Evolutionary conservation across 2,113 vertebrate species (phyloP).

Genomic region (Sitta europaea): DNA sequence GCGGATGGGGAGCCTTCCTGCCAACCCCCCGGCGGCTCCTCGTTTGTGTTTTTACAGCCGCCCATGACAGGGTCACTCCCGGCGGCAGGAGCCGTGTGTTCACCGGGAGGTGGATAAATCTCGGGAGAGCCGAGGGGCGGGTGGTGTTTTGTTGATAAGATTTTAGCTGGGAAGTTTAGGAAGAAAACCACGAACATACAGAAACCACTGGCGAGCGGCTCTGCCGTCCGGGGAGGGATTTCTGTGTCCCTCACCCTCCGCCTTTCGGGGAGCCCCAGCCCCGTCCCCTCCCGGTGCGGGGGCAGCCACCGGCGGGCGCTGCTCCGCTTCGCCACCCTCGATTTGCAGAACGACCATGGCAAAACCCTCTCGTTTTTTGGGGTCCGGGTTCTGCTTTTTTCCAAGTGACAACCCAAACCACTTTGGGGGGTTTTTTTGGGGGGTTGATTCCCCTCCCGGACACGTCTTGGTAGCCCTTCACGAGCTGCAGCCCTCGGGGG

Average conservation of each 20-base stretch:
- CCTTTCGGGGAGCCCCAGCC: background rate
- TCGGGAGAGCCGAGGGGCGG: background rate
- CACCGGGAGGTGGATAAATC: background rate
- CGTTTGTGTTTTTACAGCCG: background rate
- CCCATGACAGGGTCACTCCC: background rate
- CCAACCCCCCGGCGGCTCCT: background rate
- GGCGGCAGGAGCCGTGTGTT: background rate
- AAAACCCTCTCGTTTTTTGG: background rate
- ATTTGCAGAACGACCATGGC: background rate
- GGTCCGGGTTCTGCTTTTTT: background rate
- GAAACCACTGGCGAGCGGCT: rapidly evolving
- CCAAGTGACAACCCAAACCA: background rate
- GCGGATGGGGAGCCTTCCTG: background rate
- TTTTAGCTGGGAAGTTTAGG: background rate
- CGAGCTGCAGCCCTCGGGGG: background rate
- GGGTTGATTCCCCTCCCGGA: rapidly evolving
- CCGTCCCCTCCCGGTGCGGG: background rate
- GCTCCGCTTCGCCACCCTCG: background rate
- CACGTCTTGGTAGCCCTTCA: background rate
- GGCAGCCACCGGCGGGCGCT: background rate
- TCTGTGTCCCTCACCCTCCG: rapidly evolving
- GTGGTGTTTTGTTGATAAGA: background rate
- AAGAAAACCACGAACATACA: rapidly evolving
- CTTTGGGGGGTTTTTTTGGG: no score
- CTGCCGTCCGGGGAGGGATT: background rate